These are phyloP conservation scores for Physocephala rufipes DNA, from an alignment of 2,888 invertebrate species.

Conservation along the genomic window DNA sequence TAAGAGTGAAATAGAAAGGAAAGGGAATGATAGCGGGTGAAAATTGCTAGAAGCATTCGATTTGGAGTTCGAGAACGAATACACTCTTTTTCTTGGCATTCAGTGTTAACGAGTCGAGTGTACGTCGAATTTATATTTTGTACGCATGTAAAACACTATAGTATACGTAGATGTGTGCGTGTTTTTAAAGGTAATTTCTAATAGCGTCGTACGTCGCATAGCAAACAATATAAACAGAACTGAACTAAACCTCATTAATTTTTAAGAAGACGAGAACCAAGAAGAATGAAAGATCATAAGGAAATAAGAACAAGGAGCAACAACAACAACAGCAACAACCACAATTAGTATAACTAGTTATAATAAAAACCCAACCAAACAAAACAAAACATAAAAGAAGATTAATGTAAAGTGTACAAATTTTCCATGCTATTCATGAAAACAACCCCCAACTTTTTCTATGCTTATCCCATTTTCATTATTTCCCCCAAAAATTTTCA, in stretches of 20 bases:
- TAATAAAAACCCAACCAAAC: background rate
- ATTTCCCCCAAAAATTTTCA: slow-evolving; percentile 42
- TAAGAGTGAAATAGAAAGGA: slow-evolving; percentile 1
- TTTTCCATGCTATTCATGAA: slow-evolving; percentile 32
- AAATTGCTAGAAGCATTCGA: background rate
- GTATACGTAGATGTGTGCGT: background rate
- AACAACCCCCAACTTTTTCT: slow-evolving; percentile 46
- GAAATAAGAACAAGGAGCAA: slow-evolving; percentile 25
- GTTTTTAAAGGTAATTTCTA: slow-evolving; percentile 4
- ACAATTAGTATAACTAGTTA: background rate
- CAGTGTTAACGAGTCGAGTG: background rate
- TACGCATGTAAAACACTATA: background rate
- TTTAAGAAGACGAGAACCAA: slow-evolving; percentile 31
- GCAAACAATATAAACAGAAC: slow-evolving; percentile 13
- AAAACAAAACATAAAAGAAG: slow-evolving; percentile 38
- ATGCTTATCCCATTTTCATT: slow-evolving; percentile 37
- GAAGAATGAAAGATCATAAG: slow-evolving; percentile 30
- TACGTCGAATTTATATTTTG: background rate
- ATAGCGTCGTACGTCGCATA: slow-evolving; percentile 21
- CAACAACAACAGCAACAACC: background rate
- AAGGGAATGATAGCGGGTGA: background rate
- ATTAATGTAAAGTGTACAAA: slow-evolving; percentile 16
- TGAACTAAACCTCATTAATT: slow-evolving; percentile 11
- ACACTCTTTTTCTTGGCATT: slow-evolving; percentile 18
- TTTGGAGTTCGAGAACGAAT: slow-evolving; percentile 18